phyloP scores from a whole-genome alignment of 2,113 vertebrate species.

The Hassar affinis region DNA sequence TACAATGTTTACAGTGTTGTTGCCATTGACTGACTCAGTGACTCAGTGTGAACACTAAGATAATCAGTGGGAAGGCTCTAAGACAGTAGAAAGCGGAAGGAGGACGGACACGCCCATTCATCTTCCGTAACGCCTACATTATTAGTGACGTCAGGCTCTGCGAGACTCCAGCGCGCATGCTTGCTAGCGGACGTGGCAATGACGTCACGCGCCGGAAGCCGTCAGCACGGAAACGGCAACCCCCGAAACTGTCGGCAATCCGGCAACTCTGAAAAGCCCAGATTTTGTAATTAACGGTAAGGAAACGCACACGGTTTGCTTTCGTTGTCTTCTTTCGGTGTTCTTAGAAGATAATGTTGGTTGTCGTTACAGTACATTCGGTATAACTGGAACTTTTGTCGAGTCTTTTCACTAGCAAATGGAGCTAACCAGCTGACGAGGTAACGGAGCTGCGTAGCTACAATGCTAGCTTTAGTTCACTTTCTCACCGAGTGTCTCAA shows the following conservation, averaged over 20 bases:
- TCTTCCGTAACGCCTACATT: conserved; percentile 7
- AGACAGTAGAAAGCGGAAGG: no score
- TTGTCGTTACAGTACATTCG: not conserved
- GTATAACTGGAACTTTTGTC: not conserved
- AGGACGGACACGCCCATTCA: not conserved
- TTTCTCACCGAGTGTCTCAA: not conserved
- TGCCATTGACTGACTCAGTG: no score
- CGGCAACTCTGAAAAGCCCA: conserved; percentile 38
- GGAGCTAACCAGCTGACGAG: conserved; percentile 36
- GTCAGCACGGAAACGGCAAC: conserved; percentile 68
- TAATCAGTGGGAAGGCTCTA: no score
- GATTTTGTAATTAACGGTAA: conserved; percentile 34
- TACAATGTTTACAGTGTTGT: no score
- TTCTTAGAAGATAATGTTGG: not conserved
- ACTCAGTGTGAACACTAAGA: no score
- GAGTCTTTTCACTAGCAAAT: conserved; percentile 15
- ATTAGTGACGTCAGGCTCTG: not conserved
- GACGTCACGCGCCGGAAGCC: conserved; percentile 72
- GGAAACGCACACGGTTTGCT: not conserved
- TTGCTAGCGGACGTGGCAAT: conserved; percentile 71
- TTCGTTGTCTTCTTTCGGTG: not conserved
- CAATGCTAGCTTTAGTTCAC: not conserved
- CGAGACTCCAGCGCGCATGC: conserved; percentile 23
- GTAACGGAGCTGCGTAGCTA: conserved; percentile 15
- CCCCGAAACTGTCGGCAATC: conserved; percentile 48